Conservation (phyloP, 1,140 invertebrate species). For the Metopolophium dirhodum region DNA sequence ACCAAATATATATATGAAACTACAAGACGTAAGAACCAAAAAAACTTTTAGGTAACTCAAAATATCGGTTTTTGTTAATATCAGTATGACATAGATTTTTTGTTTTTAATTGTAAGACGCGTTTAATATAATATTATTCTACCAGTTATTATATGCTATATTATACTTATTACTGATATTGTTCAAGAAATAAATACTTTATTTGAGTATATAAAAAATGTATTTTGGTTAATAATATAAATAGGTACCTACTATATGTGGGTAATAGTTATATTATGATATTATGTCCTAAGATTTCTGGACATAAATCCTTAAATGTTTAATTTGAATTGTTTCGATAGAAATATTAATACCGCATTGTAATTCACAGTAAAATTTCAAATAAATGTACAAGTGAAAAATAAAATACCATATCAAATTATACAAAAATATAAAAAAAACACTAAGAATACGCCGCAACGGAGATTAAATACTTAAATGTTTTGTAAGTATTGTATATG, state of each 20-base stretch:
- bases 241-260: background rate
- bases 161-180: too few relatives aligned
- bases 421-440: background rate
- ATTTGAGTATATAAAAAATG: too few relatives aligned
- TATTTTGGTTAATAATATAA: background rate
- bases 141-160: too few relatives aligned
- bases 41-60: too few relatives aligned
- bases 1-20: too few relatives aligned
- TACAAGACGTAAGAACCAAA: too few relatives aligned
- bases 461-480: background rate
- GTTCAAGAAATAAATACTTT: too few relatives aligned
- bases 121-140: too few relatives aligned
- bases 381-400: background rate
- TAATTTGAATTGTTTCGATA: background rate
- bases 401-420: background rate
- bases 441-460: background rate
- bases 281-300: too few relatives aligned
- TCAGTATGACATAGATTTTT: too few relatives aligned
- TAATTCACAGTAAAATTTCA: background rate
- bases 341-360: background rate
- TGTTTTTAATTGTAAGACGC: too few relatives aligned
- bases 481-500: background rate
- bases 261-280: background rate
- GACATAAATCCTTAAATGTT: background rate
- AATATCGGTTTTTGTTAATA: too few relatives aligned